These are phyloP conservation scores for Lithobius niger DNA, from an alignment of 1,140 invertebrate species.

Conservation along the genomic window DNA sequence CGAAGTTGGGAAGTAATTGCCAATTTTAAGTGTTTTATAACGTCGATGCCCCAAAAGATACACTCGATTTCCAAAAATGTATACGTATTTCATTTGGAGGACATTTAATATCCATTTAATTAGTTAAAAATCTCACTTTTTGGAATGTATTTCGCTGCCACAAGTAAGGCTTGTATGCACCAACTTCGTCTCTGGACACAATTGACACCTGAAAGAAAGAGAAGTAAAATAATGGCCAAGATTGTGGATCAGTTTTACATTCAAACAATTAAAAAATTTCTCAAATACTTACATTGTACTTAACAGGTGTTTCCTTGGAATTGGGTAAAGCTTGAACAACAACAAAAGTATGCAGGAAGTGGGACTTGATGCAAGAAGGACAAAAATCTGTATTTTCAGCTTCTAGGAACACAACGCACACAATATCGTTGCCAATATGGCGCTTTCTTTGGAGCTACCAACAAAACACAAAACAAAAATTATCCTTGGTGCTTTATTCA, in stretches of 20 bases:
- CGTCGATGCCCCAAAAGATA: too few relatives aligned
- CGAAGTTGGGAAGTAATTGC: too few relatives aligned
- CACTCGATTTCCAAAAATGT: too few relatives aligned
- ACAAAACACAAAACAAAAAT: conserved; percentile 4
- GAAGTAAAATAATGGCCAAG: background rate
- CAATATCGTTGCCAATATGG: conserved; percentile 35
- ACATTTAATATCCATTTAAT: too few relatives aligned
- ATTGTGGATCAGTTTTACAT: background rate
- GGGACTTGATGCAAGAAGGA: conserved; percentile 81
- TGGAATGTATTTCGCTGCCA: conserved; percentile 89
- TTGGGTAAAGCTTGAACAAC: conserved; percentile 69
- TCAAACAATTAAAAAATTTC: background rate
- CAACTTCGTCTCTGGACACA: conserved; percentile 90
- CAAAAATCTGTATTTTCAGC: conserved; percentile 83
- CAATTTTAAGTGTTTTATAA: too few relatives aligned
- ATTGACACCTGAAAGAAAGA: conserved; percentile 50
- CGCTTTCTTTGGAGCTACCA: conserved; percentile 33
- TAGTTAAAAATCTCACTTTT: too few relatives aligned
- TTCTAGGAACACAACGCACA: conserved; percentile 55
- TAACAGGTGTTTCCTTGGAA: conserved; percentile 66
- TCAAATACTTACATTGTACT: conserved; percentile 54
- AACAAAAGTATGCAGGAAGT: conserved; percentile 85
- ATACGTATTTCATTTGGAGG: too few relatives aligned
- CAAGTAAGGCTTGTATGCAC: conserved; percentile 88
- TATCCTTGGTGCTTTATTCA: too few relatives aligned